phyloP scores from a whole-genome alignment of 2,888 invertebrate genomes.

The Didymodactylos carnosus region DNA sequence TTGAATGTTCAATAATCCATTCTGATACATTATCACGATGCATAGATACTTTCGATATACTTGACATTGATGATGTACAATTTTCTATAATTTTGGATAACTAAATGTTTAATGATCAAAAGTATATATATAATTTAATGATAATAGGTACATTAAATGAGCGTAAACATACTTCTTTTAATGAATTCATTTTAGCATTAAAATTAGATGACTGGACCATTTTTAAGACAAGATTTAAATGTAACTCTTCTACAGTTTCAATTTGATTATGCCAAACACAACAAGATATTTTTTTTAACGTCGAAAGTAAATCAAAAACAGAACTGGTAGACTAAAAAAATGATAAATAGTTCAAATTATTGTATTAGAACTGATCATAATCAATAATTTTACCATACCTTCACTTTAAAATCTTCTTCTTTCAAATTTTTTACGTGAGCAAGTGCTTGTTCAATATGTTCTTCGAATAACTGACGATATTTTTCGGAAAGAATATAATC shows the following conservation, averaged over 20 bases:
- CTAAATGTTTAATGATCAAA: constrained; percentile 19
- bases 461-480: constrained; percentile 28
- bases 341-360: background rate
- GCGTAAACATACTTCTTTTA: constrained; percentile 34
- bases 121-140: too few species aligned
- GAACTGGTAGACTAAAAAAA: constrained; percentile 29
- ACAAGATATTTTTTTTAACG: constrained; percentile 33
- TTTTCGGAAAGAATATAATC: constrained; percentile 29
- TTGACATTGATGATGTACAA: constrained; percentile 20
- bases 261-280: constrained; percentile 34
- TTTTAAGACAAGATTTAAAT: constrained; percentile 31
- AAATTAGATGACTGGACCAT: constrained; percentile 38
- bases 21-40: constrained; percentile 31
- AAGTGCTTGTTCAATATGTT: constrained; percentile 33
- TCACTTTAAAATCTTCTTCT: constrained; percentile 36
- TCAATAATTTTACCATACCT: constrained; percentile 22
- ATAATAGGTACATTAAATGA: constrained; percentile 2
- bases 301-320: constrained; percentile 33
- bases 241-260: constrained; percentile 30
- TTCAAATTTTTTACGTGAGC: constrained; percentile 31
- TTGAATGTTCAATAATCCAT: constrained; percentile 35
- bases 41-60: constrained; percentile 21
- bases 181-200: constrained; percentile 38
- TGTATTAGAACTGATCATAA: background rate
- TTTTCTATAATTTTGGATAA: constrained; percentile 34